A percentile compares a stretch with the other conserved stretches of the same genome.
Evolutionary conservation across 2,797 vertebrate species (phyloP).

Genomic region (Lindbergichthys nudifrons): DNA sequence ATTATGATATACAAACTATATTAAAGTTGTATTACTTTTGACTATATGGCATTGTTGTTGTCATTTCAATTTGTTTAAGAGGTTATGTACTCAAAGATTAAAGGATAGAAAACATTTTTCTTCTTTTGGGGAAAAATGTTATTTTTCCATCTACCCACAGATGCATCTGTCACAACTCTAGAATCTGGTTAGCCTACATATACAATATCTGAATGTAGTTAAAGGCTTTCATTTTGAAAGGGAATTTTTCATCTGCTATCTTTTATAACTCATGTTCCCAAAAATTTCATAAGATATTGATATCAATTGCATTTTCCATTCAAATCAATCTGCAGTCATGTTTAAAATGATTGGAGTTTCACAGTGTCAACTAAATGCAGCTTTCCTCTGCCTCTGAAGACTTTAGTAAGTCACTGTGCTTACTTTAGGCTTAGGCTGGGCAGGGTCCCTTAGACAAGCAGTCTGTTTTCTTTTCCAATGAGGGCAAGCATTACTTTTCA

Average conservation of each 20-base stretch:
- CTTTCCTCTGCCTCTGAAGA: conserved; percentile 29
- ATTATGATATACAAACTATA: not conserved
- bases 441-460: conserved; percentile 59
- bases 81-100: not conserved
- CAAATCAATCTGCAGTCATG: conserved; percentile 7
- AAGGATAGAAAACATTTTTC: not conserved
- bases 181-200: conserved; percentile 7
- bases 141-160: not conserved
- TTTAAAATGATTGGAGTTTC: not conserved
- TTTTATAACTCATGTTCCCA: not conserved
- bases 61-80: not conserved
- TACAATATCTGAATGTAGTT: conserved; percentile 15
- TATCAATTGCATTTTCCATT: conserved; percentile 20
- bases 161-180: not conserved
- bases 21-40: not conserved
- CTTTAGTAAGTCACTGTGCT: conserved; percentile 32
- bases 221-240: conserved; percentile 6
- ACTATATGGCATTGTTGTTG: not conserved
- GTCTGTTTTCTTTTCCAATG: conserved; percentile 68
- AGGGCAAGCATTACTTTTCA: conserved; percentile 52
- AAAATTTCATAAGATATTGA: conserved; percentile 10
- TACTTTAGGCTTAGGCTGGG: conserved; percentile 47
- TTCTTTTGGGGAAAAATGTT: not conserved
- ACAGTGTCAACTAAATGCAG: not conserved
- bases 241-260: not conserved